phyloP scores from a whole-genome alignment of 2,888 invertebrate genomes.

The Pachymerium ferrugineum region DNA sequence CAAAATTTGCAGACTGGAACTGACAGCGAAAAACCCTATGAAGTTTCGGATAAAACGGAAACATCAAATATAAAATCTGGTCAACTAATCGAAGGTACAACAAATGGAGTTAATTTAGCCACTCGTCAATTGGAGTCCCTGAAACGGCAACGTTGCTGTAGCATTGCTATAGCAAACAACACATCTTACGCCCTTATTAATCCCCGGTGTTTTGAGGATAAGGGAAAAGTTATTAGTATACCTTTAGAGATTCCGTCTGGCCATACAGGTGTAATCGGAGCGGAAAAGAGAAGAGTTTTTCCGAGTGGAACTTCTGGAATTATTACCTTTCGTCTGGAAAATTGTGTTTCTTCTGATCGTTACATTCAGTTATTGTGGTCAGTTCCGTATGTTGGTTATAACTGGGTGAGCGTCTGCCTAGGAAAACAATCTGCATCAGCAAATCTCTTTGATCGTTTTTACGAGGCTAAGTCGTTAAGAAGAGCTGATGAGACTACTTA shows the following conservation, averaged over 20 bases:
- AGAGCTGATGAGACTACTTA: too few relatives aligned
- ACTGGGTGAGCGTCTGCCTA: not conserved
- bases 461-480: too few relatives aligned
- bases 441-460: not conserved
- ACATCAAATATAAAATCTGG: too few relatives aligned
- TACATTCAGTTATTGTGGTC: constrained; percentile 14
- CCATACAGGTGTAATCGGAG: not conserved
- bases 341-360: not conserved
- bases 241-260: not conserved
- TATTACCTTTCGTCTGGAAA: not conserved
- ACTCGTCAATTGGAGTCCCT: not conserved
- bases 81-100: too few relatives aligned
- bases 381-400: not conserved
- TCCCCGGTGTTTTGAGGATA: not conserved
- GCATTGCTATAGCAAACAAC: constrained; percentile 19
- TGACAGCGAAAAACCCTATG: too few relatives aligned
- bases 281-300: not conserved
- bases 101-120: not conserved
- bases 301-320: not conserved
- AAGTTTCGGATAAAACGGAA: too few relatives aligned
- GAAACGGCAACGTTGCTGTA: not conserved
- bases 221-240: not conserved
- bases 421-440: not conserved
- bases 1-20: too few relatives aligned
- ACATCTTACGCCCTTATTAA: not conserved